These are phyloP conservation scores for Eubasilissa regina DNA, from an alignment of 1,140 invertebrate genomes.

Conservation along the genomic window DNA sequence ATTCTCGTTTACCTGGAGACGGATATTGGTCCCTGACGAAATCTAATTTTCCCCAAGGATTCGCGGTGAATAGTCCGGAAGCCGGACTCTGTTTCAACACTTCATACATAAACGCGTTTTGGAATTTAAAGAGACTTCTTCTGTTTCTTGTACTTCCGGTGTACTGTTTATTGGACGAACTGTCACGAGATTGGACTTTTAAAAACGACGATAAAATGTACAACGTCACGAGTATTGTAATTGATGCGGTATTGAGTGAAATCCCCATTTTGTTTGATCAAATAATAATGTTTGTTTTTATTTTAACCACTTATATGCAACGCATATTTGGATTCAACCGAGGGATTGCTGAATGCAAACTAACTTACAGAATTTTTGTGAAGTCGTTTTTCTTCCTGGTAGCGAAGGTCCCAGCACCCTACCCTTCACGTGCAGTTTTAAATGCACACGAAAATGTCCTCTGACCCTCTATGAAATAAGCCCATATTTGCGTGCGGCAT, in stretches of 20 bases:
- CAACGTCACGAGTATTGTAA: slow-evolving; percentile 56
- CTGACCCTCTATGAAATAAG: no score
- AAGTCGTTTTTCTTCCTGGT: no score
- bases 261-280: no score
- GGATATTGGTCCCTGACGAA: slow-evolving; percentile 20
- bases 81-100: background rate
- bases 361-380: no score
- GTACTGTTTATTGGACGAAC: background rate
- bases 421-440: no score
- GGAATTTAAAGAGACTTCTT: background rate
- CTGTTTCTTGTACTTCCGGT: background rate
- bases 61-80: background rate
- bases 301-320: no score
- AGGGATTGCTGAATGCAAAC: no score
- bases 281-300: no score
- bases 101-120: background rate
- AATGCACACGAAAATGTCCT: no score
- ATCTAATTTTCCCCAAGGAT: background rate
- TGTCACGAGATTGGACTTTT: background rate
- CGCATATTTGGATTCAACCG: no score
- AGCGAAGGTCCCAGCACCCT: no score
- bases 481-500: no score
- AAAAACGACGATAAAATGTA: background rate
- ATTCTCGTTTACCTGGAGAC: slow-evolving; percentile 63
- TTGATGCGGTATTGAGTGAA: slow-evolving; percentile 79